Evolutionary conservation across 2,797 vertebrate genomes (phyloP), one percentile per base, ranked within the genome.

Genomic region (Nasua narica): DNA sequence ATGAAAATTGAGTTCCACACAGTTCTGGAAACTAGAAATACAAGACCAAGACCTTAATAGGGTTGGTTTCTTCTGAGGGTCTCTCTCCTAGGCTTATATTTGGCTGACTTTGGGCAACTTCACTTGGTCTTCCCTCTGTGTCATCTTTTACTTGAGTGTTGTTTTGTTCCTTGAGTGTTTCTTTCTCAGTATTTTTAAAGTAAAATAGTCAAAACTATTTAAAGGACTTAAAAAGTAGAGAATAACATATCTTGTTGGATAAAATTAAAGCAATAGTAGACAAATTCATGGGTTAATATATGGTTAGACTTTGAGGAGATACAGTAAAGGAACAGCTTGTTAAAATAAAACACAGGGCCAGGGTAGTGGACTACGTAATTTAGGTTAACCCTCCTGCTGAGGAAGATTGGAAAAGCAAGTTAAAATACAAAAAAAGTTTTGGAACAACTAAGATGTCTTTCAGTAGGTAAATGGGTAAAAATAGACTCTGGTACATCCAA

Each of bases 151-250:
- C 21, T 65, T 43, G 27, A 54, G 13, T 40, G 50, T 35, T 27
- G 35, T 81, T 56, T 81, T 43, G 25, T 60, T 82, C 52, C 78
- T 40, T 65, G 14, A 43, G 21, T 86, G 13, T 78, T 95, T 74
- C 21, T 79, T 86, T 91, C n/a, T 77, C 52, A 67, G 43, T n/a
- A 54, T 83, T 95, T 95, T 94, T 37, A 90, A 32, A 90, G 27
- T 95, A 35, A 65, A 88, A 81, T 76, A 67, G 15, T 70, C 7
- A 74, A 89, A 95, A 93, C 18, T 60, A 37, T 54, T 65, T 85
- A 78, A 86, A 88, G 7, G 3, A 48, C 50, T 96, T 94, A 67
- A 84, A 83, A 87, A 86, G 40, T 27, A 72, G 23, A 86, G 37
- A 74, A 37, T 37, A 85, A 25, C 2, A 1, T 85, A 6, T 37